Conservation (phyloP, 2,888 invertebrate species). For the Schizotus pectinicornis region DNA sequence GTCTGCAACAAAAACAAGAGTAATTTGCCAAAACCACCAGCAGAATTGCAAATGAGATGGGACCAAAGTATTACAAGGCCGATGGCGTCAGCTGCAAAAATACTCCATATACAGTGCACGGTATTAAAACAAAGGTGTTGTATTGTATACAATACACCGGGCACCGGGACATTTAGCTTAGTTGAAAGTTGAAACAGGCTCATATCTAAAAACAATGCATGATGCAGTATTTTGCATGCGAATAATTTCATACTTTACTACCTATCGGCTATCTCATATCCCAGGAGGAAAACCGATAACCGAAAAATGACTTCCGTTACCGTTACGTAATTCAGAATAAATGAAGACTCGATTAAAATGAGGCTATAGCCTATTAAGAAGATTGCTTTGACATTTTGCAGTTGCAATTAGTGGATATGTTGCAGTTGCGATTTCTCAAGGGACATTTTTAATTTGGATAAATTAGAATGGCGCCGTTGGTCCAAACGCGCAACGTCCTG, state of each 20-base stretch:
- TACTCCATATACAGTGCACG: constrained; percentile 28
- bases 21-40: too few relatives aligned
- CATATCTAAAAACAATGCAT: too few relatives aligned
- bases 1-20: too few relatives aligned
- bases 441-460: too few relatives aligned
- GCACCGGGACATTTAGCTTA: not conserved
- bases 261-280: constrained; percentile 2
- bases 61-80: constrained; percentile 40
- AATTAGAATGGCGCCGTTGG: not conserved
- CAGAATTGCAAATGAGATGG: constrained; percentile 15
- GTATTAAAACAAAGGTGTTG: constrained; percentile 5
- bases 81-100: constrained; percentile 35
- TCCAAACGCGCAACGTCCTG: not conserved
- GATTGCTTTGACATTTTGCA: not conserved
- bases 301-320: constrained; percentile 16
- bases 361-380: constrained; percentile 8
- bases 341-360: constrained; percentile 5
- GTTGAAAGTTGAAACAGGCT: not conserved
- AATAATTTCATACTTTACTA: too few relatives aligned
- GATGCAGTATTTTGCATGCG: too few relatives aligned
- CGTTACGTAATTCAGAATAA: constrained; percentile 1
- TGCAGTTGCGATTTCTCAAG: too few relatives aligned
- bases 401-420: too few relatives aligned
- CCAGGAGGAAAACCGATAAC: constrained; percentile 24
- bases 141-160: too few relatives aligned